Conservation (phyloP, 2,888 invertebrate genomes). For the Lycaena phlaeas region DNA sequence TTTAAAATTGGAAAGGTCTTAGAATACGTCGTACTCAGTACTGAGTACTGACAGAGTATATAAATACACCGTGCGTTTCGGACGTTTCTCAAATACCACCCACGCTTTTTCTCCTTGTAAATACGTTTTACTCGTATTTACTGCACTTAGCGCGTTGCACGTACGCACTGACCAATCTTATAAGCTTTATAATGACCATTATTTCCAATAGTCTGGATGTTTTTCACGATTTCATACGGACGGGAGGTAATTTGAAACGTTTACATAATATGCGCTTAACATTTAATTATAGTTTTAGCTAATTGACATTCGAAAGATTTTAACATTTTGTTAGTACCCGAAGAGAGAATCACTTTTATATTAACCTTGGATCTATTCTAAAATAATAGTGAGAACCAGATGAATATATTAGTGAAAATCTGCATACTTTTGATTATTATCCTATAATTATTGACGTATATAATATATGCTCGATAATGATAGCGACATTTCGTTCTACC, state of each 20-base stretch:
- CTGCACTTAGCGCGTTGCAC: slow-evolving; percentile 21
- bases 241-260: slow-evolving; percentile 21
- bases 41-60: not conserved
- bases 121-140: slow-evolving; percentile 24
- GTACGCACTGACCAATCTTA: too few species aligned
- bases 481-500: too few species aligned
- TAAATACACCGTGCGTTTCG: slow-evolving; percentile 4
- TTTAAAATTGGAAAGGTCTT: too few species aligned
- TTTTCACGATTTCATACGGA: slow-evolving; percentile 19
- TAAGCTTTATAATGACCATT: slow-evolving; percentile 20
- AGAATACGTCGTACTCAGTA: too few species aligned
- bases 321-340: not conserved
- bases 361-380: too few species aligned
- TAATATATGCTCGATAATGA: too few species aligned
- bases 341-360: too few species aligned
- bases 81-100: slow-evolving; percentile 18
- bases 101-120: slow-evolving; percentile 18
- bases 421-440: too few species aligned
- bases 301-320: slow-evolving; percentile 1
- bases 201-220: slow-evolving; percentile 18
- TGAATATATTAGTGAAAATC: too few species aligned
- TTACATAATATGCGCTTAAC: slow-evolving; percentile 13
- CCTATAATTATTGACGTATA: too few species aligned
- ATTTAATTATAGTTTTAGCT: slow-evolving; percentile 1
- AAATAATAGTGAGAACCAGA: too few species aligned